Evolutionary conservation across 2,888 invertebrate species (phyloP), one percentile per base, ranked within the genome.

Genomic region (Bembecia ichneumoniformis): DNA sequence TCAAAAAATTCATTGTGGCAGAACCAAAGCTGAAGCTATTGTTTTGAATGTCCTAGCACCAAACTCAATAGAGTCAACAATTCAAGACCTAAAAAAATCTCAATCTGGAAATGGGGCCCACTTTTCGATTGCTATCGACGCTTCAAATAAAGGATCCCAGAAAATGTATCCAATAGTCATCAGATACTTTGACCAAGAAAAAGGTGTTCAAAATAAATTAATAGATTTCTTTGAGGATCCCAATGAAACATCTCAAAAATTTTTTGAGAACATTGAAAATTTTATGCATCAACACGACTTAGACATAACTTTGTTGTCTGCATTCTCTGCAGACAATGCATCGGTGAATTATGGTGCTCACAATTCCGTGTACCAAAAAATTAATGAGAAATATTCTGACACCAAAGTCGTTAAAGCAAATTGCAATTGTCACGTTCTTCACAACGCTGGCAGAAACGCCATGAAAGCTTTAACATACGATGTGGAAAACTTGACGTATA

Each of bases 401-500:
- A 43, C 44, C 44, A 43, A 43, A 46, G 46, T 51, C 35, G 44
- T 52, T 28, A 52, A 52, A 47, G 50, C 52, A 45, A 52, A 52
- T 52, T 52, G 52, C 45, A 52, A 52, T 16, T 52, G 52, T 47
- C 52, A 50, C 35, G 45, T 52, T 52, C 15, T 52, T 47, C 52
- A 50, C 16, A 48, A 49, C 14, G 49, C 45, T 13, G 45, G 44
- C 49, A 52, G 47, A 50, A 43, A 43, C 55, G 58, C 58, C 13
- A 54, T 54, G 35, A 51, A 51, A 51, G 51, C 49, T 28, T 51
- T 51, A 51, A 49, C 47, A 46, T 52, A 49, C 34, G 47, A 62
- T 51, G 57, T 63, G 14, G 60, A 63, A 59, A 62, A 54, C 51
- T n/a, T n/a, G n/a, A n/a, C n/a, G n/a, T n/a, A n/a, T n/a, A n/a